These are phyloP conservation scores for Resseliella maxima DNA, from an alignment of 2,888 invertebrate species.

Conservation along the genomic window DNA sequence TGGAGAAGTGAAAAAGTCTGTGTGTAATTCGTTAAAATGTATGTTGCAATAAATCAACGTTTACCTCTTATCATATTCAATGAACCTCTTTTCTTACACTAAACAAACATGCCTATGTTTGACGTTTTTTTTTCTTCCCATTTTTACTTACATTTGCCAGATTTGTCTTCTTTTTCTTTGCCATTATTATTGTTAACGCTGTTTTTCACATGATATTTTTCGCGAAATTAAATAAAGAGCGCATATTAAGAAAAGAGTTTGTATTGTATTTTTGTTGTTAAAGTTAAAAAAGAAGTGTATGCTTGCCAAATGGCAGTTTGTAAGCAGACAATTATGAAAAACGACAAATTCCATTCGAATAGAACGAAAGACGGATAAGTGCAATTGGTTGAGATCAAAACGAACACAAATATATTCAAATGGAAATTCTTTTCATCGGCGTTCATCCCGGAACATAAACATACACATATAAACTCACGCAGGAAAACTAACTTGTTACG, in stretches of 20 bases:
- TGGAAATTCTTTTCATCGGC: background rate
- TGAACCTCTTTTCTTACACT: background rate
- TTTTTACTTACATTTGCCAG: background rate
- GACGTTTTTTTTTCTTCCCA: background rate
- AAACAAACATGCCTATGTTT: constrained; percentile 28
- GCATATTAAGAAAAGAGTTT: background rate
- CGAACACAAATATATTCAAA: constrained; percentile 18
- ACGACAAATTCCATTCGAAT: background rate
- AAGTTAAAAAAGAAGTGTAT: background rate
- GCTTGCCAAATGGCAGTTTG: background rate
- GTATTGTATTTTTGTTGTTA: background rate
- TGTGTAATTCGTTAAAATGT: constrained; percentile 25
- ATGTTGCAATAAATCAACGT: constrained; percentile 28
- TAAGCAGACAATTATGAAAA: constrained; percentile 36
- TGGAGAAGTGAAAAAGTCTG: background rate
- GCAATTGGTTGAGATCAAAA: constrained; percentile 24
- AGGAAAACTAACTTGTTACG: background rate
- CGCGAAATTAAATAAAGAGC: constrained; percentile 6
- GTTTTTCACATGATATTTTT: background rate
- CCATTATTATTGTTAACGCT: no score
- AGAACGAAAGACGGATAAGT: background rate
- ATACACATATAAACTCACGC: no score
- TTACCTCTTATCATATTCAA: constrained; percentile 45
- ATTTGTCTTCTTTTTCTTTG: background rate
- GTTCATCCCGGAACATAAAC: no score